Base-by-base conservation (phyloP, 2,113 vertebrate genomes). In the Hippocampus abdominalis region DNA sequence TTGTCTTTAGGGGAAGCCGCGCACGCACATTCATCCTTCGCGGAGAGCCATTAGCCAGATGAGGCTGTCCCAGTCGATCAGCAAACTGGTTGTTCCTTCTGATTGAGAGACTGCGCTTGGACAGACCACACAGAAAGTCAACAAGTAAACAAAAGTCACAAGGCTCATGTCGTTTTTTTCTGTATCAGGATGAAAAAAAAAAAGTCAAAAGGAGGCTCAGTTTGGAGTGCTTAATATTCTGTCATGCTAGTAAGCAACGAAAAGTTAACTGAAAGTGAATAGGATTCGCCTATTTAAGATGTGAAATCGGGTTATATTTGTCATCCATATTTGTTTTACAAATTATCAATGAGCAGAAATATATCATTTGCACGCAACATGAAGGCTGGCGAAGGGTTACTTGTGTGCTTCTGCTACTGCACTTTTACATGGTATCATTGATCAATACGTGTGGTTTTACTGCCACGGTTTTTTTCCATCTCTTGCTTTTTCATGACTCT, bases 31-130 rank as follows among this genome's bases (percentile, higher is more conserved):
- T 16, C 66, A 85, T 86, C 74, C 67, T 32, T 79, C 74, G 66
- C 48, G 13, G 12, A 57, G 67, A 70, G 76, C 86, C 88, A 89
- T 89, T 86, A 86, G 61, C 78, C 82, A 80, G 83, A 89, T 89
- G 82, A 87, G 69, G 21, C 71, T 84, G 82, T 82, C 77, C 54
- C 64, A 70, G 70, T 81, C 67, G 32, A 80, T 84, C 74, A 70
- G 79, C 69, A 25, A 68, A 76, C 75, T 27, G 75, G 81, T 72
- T 40, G 72, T 74, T 53, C 36, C 16, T 32, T 2, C 42, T 81
- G 76, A 85, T 84, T 84, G 82, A 87, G 39, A 4, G 67, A 12
- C 64, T 46, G 66, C 70, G 68, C 32, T 79, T 32, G 27, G 12
- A 60, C 15, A n/a, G 56, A 57, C 56, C 13, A 5, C 74, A 73